A percentile compares a stretch with the other conserved stretches of the same genome.
These are phyloP conservation scores for Drosophila gaucha DNA, from an alignment of 2,888 invertebrate genomes.

Conservation along the genomic window DNA sequence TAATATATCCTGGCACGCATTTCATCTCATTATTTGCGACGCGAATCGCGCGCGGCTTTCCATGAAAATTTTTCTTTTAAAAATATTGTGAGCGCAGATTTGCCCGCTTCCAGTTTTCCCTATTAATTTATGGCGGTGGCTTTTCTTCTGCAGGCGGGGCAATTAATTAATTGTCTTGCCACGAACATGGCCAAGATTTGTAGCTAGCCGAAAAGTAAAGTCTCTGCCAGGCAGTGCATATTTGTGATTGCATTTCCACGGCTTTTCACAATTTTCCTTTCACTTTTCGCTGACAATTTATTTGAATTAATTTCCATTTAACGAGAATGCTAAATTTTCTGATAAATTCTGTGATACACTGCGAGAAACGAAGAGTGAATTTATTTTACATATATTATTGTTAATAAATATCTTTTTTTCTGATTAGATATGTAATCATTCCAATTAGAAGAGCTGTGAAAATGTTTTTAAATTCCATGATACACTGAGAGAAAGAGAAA, in stretches of 20 bases:
- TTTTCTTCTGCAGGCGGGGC: conserved; percentile 5
- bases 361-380: no score
- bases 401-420: background rate
- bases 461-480: no score
- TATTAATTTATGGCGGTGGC: conserved; percentile 32
- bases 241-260: conserved; percentile 9
- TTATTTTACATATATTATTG: no score
- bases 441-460: no score
- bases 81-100: conserved; percentile 49
- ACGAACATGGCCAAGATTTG: background rate
- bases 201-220: conserved; percentile 1
- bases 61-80: conserved; percentile 66
- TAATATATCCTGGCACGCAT: conserved; percentile 68
- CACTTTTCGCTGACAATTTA: background rate
- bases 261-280: background rate
- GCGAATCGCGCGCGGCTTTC: conserved; percentile 28
- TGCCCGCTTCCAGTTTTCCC: conserved; percentile 26
- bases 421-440: background rate
- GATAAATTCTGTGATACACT: no score
- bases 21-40: conserved; percentile 65
- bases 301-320: conserved; percentile 3
- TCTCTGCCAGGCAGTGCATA: no score
- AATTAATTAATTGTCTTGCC: conserved; percentile 46
- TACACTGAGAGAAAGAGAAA: no score
- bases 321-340: background rate